phyloP scores from a whole-genome alignment of 1,140 invertebrate genomes.

The Plectus sambesii region DNA sequence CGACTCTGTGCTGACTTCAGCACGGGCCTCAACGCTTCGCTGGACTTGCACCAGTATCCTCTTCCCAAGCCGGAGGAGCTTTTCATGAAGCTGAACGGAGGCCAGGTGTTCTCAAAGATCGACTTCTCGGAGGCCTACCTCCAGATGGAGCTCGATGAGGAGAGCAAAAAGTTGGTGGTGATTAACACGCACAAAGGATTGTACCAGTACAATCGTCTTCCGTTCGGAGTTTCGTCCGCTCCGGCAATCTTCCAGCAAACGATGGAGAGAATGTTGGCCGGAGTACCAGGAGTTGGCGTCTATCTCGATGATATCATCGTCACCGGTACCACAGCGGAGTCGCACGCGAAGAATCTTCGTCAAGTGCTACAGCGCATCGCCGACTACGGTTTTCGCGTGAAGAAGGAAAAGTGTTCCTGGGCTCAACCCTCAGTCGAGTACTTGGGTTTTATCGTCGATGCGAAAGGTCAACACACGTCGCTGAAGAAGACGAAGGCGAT shows the following conservation, averaged over 20 bases:
- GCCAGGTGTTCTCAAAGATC: conserved; percentile 35
- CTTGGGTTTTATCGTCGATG: conserved; percentile 17
- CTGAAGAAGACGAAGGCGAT: conserved; percentile 15
- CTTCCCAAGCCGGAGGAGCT: conserved; percentile 40
- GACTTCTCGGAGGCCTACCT: conserved; percentile 33
- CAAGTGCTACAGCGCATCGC: conserved; percentile 10
- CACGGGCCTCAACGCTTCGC: conserved; percentile 32
- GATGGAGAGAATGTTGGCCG: conserved; percentile 47
- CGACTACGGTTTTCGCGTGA: conserved; percentile 13
- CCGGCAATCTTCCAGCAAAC: conserved; percentile 51
- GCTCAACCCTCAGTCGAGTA: conserved; percentile 1
- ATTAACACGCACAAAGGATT: conserved; percentile 30
- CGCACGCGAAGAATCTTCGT: conserved; percentile 5
- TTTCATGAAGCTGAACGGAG: conserved; percentile 28
- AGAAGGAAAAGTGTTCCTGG: conserved; percentile 17
- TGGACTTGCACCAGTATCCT: conserved; percentile 24
- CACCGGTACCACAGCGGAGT: conserved; percentile 8
- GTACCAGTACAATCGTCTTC: conserved; percentile 35
- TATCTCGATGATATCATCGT: conserved; percentile 26
- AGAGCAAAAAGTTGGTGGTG: conserved; percentile 22
- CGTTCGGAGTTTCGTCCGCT: conserved; percentile 50
- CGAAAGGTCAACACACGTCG: conserved; percentile 10
- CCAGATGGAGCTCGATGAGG: conserved; percentile 27
- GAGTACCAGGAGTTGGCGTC: conserved; percentile 30
- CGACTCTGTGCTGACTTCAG: conserved; percentile 47